Evolutionary conservation across 2,888 invertebrate genomes (phyloP), one percentile per base, ranked within the genome.

Genomic region (Xestia xanthographa): DNA sequence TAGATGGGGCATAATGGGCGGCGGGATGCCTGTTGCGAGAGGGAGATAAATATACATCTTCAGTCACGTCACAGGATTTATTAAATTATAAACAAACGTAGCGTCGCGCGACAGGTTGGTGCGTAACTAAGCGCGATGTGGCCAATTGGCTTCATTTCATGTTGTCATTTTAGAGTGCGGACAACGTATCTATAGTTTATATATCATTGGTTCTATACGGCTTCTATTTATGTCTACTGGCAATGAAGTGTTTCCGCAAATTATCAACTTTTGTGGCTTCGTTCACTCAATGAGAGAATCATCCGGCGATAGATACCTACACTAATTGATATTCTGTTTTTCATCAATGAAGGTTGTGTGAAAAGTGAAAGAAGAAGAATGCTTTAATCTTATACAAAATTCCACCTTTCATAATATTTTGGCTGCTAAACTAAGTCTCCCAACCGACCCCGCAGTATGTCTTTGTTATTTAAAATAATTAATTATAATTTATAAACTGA

Each of bases 221-320:
- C 66, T 86, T 86, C 80, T 65, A 77, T 77, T 74, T 38, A 71
- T 60, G 45, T 65, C 43, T 60, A 56, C 17, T 66, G 56, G 22
- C 20, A 71, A 75, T 68, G 66, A 75, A 69, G 66, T 66, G 48
- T 74, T 74, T 77, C 58, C 48, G 81, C 66, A 63, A 78, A 81
- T 69, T 58, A 38, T 71, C 5, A 11, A 70, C 75, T 84, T 82
- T 41, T 76, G 34, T 45, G 82, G 85, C 77, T 86, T 86, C 80
- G 58, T 82, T 81, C 20, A 38, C 22, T 72, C 38, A 45, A 66
- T 43, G 8, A 68, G 53, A 56, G 34, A 26, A 66, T 48, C 20
- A 53, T 38, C 58, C 29, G 29, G 17, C 34, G 48, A 58, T 29
- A 29, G 26, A 58, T 17, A 29, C 6, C 34, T 34, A 2, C 34